phyloP scores from a whole-genome alignment of 1,140 invertebrate genomes.

The Pantala flavescens region DNA sequence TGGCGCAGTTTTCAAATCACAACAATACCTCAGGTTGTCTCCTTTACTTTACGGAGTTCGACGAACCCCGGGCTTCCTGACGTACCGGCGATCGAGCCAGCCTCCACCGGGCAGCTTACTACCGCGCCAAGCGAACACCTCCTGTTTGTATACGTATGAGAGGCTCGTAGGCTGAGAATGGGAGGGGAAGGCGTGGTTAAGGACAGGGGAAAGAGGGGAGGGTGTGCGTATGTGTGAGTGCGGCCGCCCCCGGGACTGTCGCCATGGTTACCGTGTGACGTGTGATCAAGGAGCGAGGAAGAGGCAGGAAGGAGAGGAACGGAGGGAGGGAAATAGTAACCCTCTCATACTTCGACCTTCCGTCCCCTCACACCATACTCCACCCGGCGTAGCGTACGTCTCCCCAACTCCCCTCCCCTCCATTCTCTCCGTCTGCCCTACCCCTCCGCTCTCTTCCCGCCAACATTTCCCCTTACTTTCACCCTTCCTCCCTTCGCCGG shows the following conservation, averaged over 20 bases:
- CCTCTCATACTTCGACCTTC: neutral
- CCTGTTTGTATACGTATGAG: neutral
- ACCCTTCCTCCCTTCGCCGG: neutral
- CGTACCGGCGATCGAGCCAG: neutral
- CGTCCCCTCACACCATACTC: neutral
- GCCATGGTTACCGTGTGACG: constrained; percentile 6
- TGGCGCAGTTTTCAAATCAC: no score
- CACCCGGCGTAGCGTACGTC: neutral
- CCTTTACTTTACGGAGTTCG: neutral
- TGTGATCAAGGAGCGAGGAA: constrained; percentile 7
- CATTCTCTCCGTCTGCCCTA: neutral
- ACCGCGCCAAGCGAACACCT: neutral
- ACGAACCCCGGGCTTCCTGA: neutral
- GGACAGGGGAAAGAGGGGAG: neutral
- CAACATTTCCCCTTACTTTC: neutral
- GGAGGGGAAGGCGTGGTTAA: neutral
- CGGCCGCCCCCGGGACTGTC: neutral
- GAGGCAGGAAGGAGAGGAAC: neutral
- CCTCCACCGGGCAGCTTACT: neutral
- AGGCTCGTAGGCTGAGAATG: neutral
- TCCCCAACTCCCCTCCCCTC: neutral
- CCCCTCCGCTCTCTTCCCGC: neutral
- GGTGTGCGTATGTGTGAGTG: neutral
- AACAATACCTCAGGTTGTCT: no score
- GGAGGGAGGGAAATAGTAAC: neutral